Evolutionary conservation across 1,140 invertebrate species (phyloP).

Genomic region (Saccostrea glomerata): DNA sequence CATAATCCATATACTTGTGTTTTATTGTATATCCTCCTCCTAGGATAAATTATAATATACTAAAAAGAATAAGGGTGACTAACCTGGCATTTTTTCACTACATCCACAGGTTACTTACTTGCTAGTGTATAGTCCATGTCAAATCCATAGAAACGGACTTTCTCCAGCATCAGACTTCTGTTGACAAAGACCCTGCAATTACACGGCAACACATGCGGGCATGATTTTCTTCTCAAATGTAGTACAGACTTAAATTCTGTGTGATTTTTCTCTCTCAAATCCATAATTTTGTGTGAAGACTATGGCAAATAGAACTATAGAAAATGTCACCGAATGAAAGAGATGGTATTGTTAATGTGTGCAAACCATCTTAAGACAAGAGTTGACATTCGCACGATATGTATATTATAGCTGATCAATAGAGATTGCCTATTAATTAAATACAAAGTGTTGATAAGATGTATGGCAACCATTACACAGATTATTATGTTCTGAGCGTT

Average conservation of each 20-base stretch:
- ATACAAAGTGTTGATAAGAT: background rate
- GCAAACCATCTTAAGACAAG: background rate
- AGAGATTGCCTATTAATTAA: background rate
- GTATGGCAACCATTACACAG: background rate
- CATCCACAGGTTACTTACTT: conserved; percentile 82
- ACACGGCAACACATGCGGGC: background rate
- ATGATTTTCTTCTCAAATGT: background rate
- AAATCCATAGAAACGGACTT: conserved; percentile 99
- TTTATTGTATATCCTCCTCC: too few species aligned
- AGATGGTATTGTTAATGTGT: background rate
- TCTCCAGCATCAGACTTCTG: conserved; percentile 96
- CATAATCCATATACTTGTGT: too few species aligned
- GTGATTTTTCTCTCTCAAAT: too few species aligned
- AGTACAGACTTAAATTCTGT: background rate
- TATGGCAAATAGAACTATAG: too few species aligned
- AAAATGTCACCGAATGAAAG: too few species aligned
- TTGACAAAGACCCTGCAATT: conserved; percentile 96
- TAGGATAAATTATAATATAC: too few species aligned
- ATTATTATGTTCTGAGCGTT: background rate
- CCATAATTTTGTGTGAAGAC: too few species aligned
- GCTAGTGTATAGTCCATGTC: conserved; percentile 99
- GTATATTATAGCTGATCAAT: background rate
- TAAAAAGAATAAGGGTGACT: too few species aligned
- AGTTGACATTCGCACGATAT: background rate
- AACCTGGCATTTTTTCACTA: background rate